Evolutionary conservation across 2,797 vertebrate genomes (phyloP), one percentile per base, ranked within the genome.

Genomic region (Thaleichthys pacificus): DNA sequence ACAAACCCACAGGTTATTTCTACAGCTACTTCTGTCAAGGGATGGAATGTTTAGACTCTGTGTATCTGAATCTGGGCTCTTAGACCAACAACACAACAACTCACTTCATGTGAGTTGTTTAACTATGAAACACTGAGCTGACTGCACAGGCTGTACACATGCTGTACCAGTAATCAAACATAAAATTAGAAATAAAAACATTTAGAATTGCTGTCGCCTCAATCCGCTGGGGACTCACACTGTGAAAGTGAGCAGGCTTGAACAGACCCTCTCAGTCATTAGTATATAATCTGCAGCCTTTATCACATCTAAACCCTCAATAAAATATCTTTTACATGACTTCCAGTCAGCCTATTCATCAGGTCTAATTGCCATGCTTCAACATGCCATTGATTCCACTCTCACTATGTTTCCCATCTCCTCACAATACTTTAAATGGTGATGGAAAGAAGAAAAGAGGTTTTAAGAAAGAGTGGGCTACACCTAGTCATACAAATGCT

Each of bases 301-400:
- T 68, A 72, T 75, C 75, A 77, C 71, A 67, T 79, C 66, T 63
- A 30, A 77, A 66, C 68, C 78, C 51, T 74, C 74, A 66, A 71
- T 78, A 74, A 61, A 68, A 76, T 69, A 69, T 56, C 60, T 73
- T 76, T 72, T 74, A 61, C 62, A 66, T 70, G 68, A 70, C 66
- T 80, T 65, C 61, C 51, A 69, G 73, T 85, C 82, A 85, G 67
- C 58, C 49, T 85, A 86, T 93, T 93, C 90, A 87, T 91, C 89
- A 89, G 77, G 68, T 74, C 80, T 91, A 90, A 92, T 91, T 93
- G 85, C 83, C 76, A 80, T 71, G 86, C 88, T 89, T 82, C 73
- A 61, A 69, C 56, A 30, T 1, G 56, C 60, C 85, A 80, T 74
- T 35, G 76, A 84, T 83, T 76, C 77, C 15, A 72, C 69, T 70